Conservation (phyloP, 2,797 vertebrate species). For the Galago senegalensis region DNA sequence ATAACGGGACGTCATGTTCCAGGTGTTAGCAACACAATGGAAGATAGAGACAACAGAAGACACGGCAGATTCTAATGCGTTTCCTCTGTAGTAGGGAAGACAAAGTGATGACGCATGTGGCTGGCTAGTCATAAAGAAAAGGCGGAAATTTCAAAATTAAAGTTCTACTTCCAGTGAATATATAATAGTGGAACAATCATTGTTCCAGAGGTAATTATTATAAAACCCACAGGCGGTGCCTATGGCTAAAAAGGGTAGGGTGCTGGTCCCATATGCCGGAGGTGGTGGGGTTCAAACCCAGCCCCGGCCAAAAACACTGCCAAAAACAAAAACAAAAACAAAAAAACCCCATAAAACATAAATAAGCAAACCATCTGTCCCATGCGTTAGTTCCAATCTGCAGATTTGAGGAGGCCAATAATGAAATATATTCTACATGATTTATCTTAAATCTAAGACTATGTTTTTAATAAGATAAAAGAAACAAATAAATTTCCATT, state of each 20-base stretch:
- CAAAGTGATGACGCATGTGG: background rate
- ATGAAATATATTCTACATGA: background rate
- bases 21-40: background rate
- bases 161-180: background rate
- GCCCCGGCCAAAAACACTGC: no score
- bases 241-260: no score
- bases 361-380: background rate
- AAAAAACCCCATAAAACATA: background rate
- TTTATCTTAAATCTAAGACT: conserved; percentile 6
- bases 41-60: background rate
- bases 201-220: background rate
- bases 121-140: background rate
- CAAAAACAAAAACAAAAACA: background rate
- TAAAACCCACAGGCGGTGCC: no score
- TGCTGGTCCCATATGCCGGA: no score
- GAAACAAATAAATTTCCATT: background rate
- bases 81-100: conserved; percentile 5
- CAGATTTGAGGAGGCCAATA: background rate
- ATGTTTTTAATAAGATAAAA: background rate
- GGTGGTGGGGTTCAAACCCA: no score
- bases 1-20: background rate
- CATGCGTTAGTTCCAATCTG: background rate
- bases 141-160: background rate
- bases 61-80: background rate
- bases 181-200: background rate